phyloP scores from a whole-genome alignment of 2,113 vertebrate species.

The Coregonus clupeaformis region DNA sequence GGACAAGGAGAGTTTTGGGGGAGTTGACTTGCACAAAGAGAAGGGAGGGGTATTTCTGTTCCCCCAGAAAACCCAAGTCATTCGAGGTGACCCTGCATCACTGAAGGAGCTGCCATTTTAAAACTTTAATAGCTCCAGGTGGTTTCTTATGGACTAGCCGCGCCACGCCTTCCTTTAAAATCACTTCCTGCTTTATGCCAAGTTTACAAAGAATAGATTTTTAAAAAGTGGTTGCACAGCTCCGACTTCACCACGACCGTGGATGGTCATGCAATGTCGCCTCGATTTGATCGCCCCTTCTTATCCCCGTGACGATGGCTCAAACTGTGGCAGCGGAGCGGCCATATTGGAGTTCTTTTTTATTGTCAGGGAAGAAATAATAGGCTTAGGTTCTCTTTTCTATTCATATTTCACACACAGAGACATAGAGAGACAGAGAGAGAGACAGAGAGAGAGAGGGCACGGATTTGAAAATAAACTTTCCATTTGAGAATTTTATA shows the following conservation, averaged over 20 bases:
- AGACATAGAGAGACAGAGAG: constrained; percentile 19
- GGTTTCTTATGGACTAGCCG: constrained; percentile 30
- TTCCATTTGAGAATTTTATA: constrained; percentile 65
- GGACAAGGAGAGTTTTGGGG: not conserved
- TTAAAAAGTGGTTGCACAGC: constrained; percentile 33
- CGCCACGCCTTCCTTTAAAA: constrained; percentile 24
- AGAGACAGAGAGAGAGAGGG: constrained; percentile 21
- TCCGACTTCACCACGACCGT: constrained; percentile 49
- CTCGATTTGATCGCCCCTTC: constrained; percentile 31
- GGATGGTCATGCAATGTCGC: constrained; percentile 30
- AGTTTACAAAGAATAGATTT: too few species aligned
- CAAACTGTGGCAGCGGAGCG: constrained; percentile 29
- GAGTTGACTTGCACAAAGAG: not conserved
- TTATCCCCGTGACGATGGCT: constrained; percentile 25
- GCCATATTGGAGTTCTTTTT: constrained; percentile 67
- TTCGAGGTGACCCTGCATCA: constrained; percentile 5
- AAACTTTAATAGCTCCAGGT: constrained; percentile 32
- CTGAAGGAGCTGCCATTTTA: constrained; percentile 23
- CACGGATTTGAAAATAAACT: constrained; percentile 32
- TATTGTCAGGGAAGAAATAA: constrained; percentile 70
- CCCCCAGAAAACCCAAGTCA: not conserved
- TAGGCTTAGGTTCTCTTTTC: constrained; percentile 71
- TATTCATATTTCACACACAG: constrained; percentile 67
- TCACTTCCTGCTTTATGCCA: not conserved
- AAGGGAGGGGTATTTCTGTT: not conserved